Percentiles rank a stretch among this genome's conserved stretches.
phyloP scores from a whole-genome alignment of 2,797 vertebrate species.

The Spheniscus humboldti region DNA sequence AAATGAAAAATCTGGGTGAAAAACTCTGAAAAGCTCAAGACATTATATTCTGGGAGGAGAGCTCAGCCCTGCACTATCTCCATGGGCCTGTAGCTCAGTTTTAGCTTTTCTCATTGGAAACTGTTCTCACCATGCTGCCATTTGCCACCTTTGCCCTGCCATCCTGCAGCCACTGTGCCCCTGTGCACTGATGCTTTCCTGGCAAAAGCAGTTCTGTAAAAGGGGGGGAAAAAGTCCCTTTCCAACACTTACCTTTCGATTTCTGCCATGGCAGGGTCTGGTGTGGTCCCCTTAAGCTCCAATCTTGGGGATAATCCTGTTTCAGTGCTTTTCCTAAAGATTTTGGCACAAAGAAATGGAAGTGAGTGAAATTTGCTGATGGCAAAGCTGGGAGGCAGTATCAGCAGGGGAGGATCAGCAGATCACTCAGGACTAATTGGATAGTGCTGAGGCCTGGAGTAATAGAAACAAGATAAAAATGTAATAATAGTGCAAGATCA shows the following conservation, averaged over 20 bases:
- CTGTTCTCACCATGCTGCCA: neutral
- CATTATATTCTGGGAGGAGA: neutral
- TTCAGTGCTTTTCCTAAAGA: slow-evolving; percentile 16
- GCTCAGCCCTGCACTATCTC: neutral
- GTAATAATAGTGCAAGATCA: slow-evolving; percentile 47
- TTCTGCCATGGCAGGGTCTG: neutral
- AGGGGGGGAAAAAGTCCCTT: neutral
- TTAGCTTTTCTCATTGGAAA: neutral
- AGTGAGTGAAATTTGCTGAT: slow-evolving; percentile 27
- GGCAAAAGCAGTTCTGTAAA: neutral
- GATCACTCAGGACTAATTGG: slow-evolving; percentile 65
- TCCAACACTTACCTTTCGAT: neutral
- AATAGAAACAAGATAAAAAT: slow-evolving; percentile 62
- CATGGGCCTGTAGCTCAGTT: neutral
- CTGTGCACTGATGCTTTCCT: neutral
- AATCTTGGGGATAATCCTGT: slow-evolving; percentile 16
- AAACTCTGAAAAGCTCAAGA: neutral
- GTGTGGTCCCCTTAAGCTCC: neutral
- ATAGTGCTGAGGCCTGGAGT: slow-evolving; percentile 32
- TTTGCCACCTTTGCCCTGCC: neutral
- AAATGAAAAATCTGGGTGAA: neutral
- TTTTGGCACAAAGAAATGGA: neutral
- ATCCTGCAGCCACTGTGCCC: neutral
- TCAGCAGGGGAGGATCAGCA: slow-evolving; percentile 41
- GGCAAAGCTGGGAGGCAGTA: slow-evolving; percentile 35